Evolutionary conservation across 1,140 invertebrate species (phyloP), one percentile per base, ranked within the genome.

Genomic region (Lucilia cuprina): DNA sequence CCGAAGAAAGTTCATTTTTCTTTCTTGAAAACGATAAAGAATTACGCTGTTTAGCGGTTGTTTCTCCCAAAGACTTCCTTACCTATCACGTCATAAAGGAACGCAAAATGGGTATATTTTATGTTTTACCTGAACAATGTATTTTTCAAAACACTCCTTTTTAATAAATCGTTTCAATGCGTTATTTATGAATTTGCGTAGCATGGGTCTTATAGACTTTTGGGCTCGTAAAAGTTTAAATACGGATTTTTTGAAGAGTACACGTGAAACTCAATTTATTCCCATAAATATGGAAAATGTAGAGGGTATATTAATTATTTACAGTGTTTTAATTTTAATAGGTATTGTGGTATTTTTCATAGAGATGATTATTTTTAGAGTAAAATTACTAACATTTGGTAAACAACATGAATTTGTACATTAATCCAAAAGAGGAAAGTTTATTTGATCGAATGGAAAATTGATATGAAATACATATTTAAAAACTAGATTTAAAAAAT

Each of bases 61-160:
- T 83, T 9, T 83, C 83, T 1, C 84, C 84, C 10, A 74, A 34
- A n/a, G 83, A 85, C 13, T 85, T 47, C 49, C n/a, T 85, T 10
- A 85, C 82, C 0, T 83, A 74, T 82, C 78, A 85, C 14, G 25
- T 74, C 5, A 83, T 82, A 14, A 19, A 30, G 0, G 65, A 74
- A 13, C 21, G 12, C 3, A 82, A 82, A 30, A 83, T 78, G 2
- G 84, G 84, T 5, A 13, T 35, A 12, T 85, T 83, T 49, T 85
- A 55, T 75, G 65, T 75, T 3, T 65, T 85, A n/a, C 82, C 82
- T 17, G 84, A 85, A 85, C 84, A 2, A 85, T 85, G 55, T 85
- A 85, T 74, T 85, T 85, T 21, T 14, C 84, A 13, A 85, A 85
- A 70, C 84, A 85, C 30, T 83, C 82, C 4, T 85, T 35, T 74